Evolutionary conservation across 2,888 invertebrate species (phyloP), one percentile per base, ranked within the genome.

Genomic region (Stenolophus ochropezus): DNA sequence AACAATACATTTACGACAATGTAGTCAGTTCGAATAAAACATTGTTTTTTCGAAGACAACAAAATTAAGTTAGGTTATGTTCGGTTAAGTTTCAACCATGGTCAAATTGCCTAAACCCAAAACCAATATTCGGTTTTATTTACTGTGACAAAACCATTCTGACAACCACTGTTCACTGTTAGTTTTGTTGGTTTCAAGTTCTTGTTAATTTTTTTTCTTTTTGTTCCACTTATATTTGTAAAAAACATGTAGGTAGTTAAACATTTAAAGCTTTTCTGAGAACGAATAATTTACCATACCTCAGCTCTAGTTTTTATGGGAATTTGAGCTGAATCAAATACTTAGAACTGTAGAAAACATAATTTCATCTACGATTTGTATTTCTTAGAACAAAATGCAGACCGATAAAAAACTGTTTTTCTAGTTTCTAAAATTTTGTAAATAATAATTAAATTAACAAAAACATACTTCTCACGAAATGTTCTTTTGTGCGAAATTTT

Each of bases 241-340:
- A 33, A 33, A 33, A 8, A 49, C 6, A 49, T 14, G 51, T 51
- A 51, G 51, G 51, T 51, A 51, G 51, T 51, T 4, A 51, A 51
- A 1, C 8, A n/a, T 16, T 14, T 51, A 14, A 51, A 51, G 11
- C 2, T 8, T 16, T 51, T 51, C 51, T 14, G 5, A 0, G 51
- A 51, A 51, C 51, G 51, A 51, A 16, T 49, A 49, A 49, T 49
- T 49, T 49, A 49, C 49, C 49, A 49, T 33, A 33, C 33, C 33
- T 33, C 5, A 16, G 14, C 51, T 4, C 16, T 14, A 51, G 1
- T 51, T 51, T 51, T 51, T 51, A 49, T 16, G 0, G 5, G 18
- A 16, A 8, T 51, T 51, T 16, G 8, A 16, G 18, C 18, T 51
- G 51, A 51, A 51, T 51, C 51, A 51, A 51, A 51, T 51, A 51